Evolutionary conservation across 2,797 vertebrate species (phyloP).

Genomic region (Propithecus perrieri): DNA sequence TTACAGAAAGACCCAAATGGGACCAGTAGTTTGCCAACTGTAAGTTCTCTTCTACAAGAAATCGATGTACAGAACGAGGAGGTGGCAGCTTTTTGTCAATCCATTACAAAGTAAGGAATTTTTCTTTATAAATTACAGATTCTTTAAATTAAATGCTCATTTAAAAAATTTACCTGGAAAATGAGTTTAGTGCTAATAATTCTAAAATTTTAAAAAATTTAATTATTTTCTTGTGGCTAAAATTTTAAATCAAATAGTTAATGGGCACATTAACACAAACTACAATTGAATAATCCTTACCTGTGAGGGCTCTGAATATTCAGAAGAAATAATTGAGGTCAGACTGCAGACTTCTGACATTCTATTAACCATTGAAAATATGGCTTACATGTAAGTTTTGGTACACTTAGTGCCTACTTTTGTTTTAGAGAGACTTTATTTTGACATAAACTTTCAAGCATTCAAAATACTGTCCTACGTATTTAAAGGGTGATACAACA

Average conservation of each 20-base stretch:
- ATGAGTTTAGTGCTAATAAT: constrained; percentile 22
- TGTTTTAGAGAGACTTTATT: neutral
- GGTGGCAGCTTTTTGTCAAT: constrained; percentile 94
- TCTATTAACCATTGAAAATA: constrained; percentile 6
- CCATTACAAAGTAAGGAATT: constrained; percentile 91
- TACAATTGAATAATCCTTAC: neutral
- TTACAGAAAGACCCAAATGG: constrained; percentile 88
- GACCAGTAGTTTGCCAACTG: constrained; percentile 87
- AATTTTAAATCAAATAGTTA: constrained; percentile 12
- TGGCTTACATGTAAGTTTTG: neutral
- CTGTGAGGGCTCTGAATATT: constrained; percentile 24
- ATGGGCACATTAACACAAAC: neutral
- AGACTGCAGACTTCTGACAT: neutral
- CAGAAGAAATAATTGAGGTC: constrained; percentile 19
- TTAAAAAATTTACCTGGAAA: constrained; percentile 23
- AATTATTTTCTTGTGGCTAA: constrained; percentile 15
- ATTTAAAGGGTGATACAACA: constrained; percentile 10
- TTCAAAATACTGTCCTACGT: constrained; percentile 25
- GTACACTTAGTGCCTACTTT: neutral
- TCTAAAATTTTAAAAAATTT: neutral
- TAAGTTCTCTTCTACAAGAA: constrained; percentile 88
- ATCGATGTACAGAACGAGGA: constrained; percentile 93
- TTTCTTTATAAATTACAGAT: constrained; percentile 50
- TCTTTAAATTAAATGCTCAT: constrained; percentile 52
- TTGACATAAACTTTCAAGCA: neutral